Conservation (phyloP, 2,888 invertebrate genomes). For the Malachius bipustulatus region DNA sequence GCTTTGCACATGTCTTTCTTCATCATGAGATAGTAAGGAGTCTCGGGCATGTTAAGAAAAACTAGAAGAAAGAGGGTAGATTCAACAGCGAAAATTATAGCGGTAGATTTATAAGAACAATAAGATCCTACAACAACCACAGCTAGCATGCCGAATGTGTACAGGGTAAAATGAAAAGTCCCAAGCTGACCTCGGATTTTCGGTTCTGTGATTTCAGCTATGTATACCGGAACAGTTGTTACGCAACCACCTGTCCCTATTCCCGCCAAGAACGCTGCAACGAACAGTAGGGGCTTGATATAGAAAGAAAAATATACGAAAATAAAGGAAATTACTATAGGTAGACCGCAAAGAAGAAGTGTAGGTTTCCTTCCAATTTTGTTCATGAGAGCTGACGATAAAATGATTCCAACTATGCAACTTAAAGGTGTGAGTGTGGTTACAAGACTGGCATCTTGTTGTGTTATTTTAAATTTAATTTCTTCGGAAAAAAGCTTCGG, state of each 20-base stretch:
- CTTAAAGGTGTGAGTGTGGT: constrained; percentile 20
- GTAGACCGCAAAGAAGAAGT: constrained; percentile 19
- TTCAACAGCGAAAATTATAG: constrained; percentile 19
- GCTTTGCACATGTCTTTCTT: too few species aligned
- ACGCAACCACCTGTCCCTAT: constrained; percentile 17
- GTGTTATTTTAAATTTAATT: constrained; percentile 19
- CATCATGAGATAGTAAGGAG: too few species aligned
- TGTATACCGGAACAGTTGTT: constrained; percentile 17
- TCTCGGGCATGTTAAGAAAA: too few species aligned
- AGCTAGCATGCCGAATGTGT: constrained; percentile 14
- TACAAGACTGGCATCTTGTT: constrained; percentile 22
- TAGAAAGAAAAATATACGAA: constrained; percentile 12
- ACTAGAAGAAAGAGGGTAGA: too few species aligned
- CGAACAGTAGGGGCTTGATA: constrained; percentile 12
- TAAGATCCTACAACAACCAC: constrained; percentile 26
- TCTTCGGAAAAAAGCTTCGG: constrained; percentile 21
- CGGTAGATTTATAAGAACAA: constrained; percentile 18
- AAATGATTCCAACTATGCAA: constrained; percentile 19
- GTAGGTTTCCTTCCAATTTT: constrained; percentile 22
- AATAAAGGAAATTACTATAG: constrained; percentile 16
- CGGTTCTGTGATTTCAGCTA: constrained; percentile 17
- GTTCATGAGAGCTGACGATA: constrained; percentile 18
- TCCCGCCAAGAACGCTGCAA: constrained; percentile 18
- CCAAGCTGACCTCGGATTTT: constrained; percentile 13
- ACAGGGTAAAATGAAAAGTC: constrained; percentile 10